phyloP scores from a whole-genome alignment of 2,797 vertebrate species.

The Pseudopleuronectes americanus region DNA sequence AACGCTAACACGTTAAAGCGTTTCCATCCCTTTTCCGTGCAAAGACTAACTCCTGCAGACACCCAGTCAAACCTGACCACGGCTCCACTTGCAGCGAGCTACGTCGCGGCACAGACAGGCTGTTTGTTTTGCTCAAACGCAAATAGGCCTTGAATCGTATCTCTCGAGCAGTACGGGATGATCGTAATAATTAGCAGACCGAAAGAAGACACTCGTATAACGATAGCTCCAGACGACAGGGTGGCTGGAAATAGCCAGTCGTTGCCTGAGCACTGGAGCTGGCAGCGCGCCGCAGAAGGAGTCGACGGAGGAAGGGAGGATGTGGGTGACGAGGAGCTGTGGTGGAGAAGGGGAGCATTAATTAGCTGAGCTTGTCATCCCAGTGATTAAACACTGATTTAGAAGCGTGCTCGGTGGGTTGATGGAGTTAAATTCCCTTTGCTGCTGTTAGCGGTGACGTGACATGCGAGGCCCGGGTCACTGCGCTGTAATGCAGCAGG shows the following conservation, averaged over 20 bases:
- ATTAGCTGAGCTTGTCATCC: constrained; percentile 76
- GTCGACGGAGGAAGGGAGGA: constrained; percentile 42
- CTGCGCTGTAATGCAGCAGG: constrained; percentile 55
- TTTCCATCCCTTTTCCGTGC: constrained; percentile 11
- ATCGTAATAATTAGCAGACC: constrained; percentile 69
- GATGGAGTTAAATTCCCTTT: constrained; percentile 61
- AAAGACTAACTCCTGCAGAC: constrained; percentile 37
- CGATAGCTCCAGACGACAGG: constrained; percentile 48
- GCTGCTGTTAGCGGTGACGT: constrained; percentile 43
- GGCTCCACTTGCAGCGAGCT: constrained; percentile 3
- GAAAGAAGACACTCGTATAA: constrained; percentile 50
- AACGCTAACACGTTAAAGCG: constrained; percentile 16
- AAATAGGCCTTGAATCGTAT: constrained; percentile 50
- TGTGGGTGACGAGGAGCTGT: constrained; percentile 53
- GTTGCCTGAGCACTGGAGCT: constrained; percentile 44
- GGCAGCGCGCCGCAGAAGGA: constrained; percentile 38
- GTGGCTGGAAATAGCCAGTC: constrained; percentile 53
- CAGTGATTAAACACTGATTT: constrained; percentile 81
- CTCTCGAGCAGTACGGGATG: constrained; percentile 30
- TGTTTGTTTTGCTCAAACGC: constrained; percentile 28
- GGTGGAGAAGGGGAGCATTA: constrained; percentile 42
- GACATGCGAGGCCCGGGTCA: constrained; percentile 61
- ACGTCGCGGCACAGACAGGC: constrained; percentile 25
- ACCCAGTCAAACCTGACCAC: constrained; percentile 25
- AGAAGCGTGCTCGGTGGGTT: constrained; percentile 59